Evolutionary conservation across 2,797 vertebrate species (phyloP).

Genomic region (Huso huso): DNA sequence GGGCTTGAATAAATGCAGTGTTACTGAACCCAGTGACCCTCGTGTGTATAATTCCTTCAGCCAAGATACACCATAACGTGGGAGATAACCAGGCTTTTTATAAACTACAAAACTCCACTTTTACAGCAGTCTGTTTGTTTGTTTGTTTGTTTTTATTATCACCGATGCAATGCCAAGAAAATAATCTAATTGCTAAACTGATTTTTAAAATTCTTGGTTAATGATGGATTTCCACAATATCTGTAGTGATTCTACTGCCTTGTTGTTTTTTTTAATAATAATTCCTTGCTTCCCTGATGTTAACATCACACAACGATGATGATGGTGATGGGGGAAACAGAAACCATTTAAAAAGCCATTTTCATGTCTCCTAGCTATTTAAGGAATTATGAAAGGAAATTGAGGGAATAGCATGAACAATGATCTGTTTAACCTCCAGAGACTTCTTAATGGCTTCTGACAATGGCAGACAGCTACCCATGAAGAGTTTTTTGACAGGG

Average conservation of each 20-base stretch:
- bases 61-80: background rate
- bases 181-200: too few relatives aligned
- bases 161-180: too few relatives aligned
- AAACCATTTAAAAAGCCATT: constrained; percentile 39
- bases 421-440: constrained; percentile 43
- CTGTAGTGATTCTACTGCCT: background rate
- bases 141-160: too few relatives aligned
- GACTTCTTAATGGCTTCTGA: constrained; percentile 32
- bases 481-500: constrained; percentile 45
- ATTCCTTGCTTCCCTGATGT: background rate
- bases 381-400: constrained; percentile 43
- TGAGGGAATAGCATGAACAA: constrained; percentile 39
- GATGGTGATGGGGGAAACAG: constrained; percentile 14
- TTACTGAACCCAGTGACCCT: constrained; percentile 10
- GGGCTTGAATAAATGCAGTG: constrained; percentile 15
- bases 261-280: background rate
- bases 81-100: background rate
- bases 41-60: constrained; percentile 4
- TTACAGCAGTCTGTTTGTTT: too few relatives aligned
- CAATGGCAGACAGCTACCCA: constrained; percentile 34
- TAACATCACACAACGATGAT: background rate
- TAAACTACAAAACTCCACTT: too few relatives aligned
- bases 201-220: too few relatives aligned
- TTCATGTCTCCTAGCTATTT: constrained; percentile 31
- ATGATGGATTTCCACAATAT: too few relatives aligned